A percentile compares a stretch with the other conserved stretches of the same genome.
Conservation (phyloP, 2,113 vertebrate genomes). For the Xyliphius kryptos region DNA sequence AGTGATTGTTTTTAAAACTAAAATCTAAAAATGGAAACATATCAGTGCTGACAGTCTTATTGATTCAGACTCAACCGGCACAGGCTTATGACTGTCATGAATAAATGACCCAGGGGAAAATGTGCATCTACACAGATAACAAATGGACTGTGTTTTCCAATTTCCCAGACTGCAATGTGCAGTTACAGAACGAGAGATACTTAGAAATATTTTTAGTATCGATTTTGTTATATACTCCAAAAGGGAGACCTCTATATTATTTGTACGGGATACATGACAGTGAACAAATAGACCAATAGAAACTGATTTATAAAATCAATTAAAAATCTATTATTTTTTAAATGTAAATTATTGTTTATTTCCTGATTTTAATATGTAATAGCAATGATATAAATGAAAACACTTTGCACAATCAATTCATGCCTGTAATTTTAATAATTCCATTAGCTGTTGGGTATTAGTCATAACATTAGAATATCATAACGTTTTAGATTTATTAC, state of each 20-base stretch:
- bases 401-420: too few relatives aligned
- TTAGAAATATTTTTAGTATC: conserved; percentile 45
- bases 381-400: too few relatives aligned
- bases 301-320: too few relatives aligned
- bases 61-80: conserved; percentile 46
- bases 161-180: conserved; percentile 33
- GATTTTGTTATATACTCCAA: conserved; percentile 42
- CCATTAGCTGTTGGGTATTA: too few relatives aligned
- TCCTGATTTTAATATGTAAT: too few relatives aligned
- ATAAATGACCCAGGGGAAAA: conserved; percentile 45
- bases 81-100: conserved; percentile 37
- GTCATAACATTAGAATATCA: too few relatives aligned
- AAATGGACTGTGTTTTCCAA: conserved; percentile 39
- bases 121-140: conserved; percentile 37
- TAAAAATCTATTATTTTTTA: too few relatives aligned
- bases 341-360: too few relatives aligned
- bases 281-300: too few relatives aligned
- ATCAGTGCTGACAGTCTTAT: conserved; percentile 45
- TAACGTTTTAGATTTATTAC: too few relatives aligned
- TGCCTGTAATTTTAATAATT: too few relatives aligned
- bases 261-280: conserved; percentile 24
- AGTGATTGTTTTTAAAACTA: conserved; percentile 42
- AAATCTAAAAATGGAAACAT: not conserved
- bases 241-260: conserved; percentile 12
- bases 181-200: conserved; percentile 30